A percentile compares a stretch with the other conserved stretches of the same genome.
phyloP scores from a whole-genome alignment of 1,140 invertebrate genomes.

The Berghia stephanieae region DNA sequence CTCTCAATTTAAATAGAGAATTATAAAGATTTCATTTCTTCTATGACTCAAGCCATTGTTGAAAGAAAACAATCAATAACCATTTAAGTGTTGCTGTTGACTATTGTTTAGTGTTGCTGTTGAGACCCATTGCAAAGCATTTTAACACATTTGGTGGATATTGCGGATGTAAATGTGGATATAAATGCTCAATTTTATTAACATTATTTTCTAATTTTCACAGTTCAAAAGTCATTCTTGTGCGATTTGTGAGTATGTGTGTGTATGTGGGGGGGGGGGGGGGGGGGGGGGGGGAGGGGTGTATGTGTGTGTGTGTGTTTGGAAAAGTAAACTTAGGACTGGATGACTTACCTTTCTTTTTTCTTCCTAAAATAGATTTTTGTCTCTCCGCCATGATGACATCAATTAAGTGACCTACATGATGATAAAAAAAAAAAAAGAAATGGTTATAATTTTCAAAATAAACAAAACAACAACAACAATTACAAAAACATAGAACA shows the following conservation, averaged over 20 bases:
- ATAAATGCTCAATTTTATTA: neutral
- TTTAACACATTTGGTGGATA: neutral
- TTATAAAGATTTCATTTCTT: neutral
- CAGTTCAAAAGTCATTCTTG: too few relatives aligned
- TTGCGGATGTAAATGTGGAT: neutral
- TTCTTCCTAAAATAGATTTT: slow-evolving; percentile 33
- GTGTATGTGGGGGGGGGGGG: too few relatives aligned
- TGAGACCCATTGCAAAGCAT: neutral
- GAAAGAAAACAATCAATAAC: neutral
- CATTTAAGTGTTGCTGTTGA: too few relatives aligned
- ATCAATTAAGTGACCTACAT: neutral
- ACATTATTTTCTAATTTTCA: neutral
- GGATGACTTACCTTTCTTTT: slow-evolving; percentile 27
- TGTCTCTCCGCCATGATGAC: slow-evolving; percentile 18
- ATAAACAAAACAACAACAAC: too few relatives aligned
- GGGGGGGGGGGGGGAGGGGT: too few relatives aligned
- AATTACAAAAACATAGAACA: too few relatives aligned
- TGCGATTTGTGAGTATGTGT: neutral
- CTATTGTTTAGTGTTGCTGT: too few relatives aligned
- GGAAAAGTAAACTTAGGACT: neutral
- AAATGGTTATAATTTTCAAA: neutral
- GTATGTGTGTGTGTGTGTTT: too few relatives aligned
- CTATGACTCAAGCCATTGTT: neutral
- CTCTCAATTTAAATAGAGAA: neutral
- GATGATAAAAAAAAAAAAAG: neutral